Percentiles rank a stretch among this genome's conserved stretches.
phyloP scores from a whole-genome alignment of 1,140 invertebrate species.

The Magallana ariakensis region DNA sequence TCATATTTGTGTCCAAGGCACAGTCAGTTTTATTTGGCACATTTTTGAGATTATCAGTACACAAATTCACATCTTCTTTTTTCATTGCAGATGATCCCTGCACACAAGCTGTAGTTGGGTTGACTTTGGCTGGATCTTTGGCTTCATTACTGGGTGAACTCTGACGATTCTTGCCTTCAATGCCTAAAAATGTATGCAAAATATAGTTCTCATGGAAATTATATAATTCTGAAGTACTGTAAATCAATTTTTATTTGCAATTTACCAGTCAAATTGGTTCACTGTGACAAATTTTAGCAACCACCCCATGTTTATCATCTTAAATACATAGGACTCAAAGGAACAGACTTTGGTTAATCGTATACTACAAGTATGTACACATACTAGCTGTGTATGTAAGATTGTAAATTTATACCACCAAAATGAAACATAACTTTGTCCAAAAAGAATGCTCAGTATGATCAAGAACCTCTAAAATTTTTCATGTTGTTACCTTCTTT shows the following conservation, averaged over 20 bases:
- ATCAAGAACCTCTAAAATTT: too few species aligned
- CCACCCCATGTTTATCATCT: too few species aligned
- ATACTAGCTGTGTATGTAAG: not conserved
- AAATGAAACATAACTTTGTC: not conserved
- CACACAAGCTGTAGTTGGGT: not conserved
- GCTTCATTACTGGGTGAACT: slow-evolving; percentile 56
- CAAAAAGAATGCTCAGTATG: too few species aligned
- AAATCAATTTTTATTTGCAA: too few species aligned
- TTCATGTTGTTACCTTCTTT: slow-evolving; percentile 60
- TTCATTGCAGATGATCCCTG: not conserved
- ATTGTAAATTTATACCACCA: not conserved
- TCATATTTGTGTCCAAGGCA: slow-evolving; percentile 8
- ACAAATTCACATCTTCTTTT: not conserved
- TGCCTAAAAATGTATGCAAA: not conserved
- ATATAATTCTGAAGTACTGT: too few species aligned
- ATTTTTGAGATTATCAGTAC: slow-evolving; percentile 3
- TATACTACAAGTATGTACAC: too few species aligned
- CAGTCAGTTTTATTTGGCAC: slow-evolving; percentile 16
- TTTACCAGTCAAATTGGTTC: too few species aligned
- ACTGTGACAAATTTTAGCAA: too few species aligned
- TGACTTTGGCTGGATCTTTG: not conserved
- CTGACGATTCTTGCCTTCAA: slow-evolving; percentile 1
- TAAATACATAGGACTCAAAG: too few species aligned
- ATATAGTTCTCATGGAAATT: too few species aligned
- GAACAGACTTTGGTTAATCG: too few species aligned